Conservation (phyloP, 2,113 vertebrate species). For the Epinephelus cyanopodus region DNA sequence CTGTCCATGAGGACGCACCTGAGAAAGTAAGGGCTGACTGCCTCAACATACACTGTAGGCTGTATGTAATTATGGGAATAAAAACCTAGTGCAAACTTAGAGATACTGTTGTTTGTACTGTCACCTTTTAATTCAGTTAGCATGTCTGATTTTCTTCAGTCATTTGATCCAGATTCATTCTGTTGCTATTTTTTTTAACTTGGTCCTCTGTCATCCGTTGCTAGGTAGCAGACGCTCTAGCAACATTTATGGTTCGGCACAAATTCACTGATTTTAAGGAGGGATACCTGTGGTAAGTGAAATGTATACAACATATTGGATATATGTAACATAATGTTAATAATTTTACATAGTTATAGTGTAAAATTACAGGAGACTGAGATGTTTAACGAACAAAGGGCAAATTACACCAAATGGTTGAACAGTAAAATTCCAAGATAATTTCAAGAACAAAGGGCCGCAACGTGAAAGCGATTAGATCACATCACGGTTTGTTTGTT, state of each 20-base stretch:
- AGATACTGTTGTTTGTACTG: background rate
- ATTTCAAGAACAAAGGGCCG: background rate
- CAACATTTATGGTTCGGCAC: conserved; percentile 96
- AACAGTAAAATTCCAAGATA: background rate
- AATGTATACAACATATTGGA: background rate
- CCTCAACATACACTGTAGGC: background rate
- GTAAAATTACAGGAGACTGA: background rate
- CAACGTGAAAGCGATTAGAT: background rate
- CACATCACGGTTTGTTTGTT: background rate
- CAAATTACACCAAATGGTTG: background rate
- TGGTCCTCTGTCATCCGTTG: background rate
- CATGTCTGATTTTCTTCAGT: background rate
- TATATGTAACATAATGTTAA: background rate
- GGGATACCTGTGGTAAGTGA: conserved; percentile 94
- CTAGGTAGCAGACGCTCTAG: conserved; percentile 96
- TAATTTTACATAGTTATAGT: background rate
- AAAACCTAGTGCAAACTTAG: background rate
- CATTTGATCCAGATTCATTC: conserved; percentile 1
- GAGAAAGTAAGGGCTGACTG: conserved; percentile 89
- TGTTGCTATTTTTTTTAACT: background rate
- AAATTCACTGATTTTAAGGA: conserved; percentile 96
- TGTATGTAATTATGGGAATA: background rate
- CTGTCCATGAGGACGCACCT: conserved; percentile 98
- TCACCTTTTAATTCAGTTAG: background rate
- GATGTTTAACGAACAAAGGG: background rate